Evolutionary conservation across 2,113 vertebrate genomes (phyloP).

Genomic region (Danio rerio): DNA sequence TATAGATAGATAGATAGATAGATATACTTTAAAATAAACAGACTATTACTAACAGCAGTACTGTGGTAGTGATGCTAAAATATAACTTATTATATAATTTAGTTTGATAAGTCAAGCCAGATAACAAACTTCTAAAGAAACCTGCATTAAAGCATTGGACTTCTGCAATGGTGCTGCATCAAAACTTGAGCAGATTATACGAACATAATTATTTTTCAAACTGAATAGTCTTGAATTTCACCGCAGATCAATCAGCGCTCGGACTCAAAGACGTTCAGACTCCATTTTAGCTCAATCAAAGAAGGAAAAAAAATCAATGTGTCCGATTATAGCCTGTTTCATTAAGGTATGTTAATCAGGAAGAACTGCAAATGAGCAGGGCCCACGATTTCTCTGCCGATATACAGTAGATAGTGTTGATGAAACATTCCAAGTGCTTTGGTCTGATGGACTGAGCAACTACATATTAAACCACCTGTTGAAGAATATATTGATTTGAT

Average conservation of each 20-base stretch:
- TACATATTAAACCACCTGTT: neutral
- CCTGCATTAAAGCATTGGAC: too few relatives aligned
- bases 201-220: slow-evolving; percentile 90
- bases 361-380: slow-evolving; percentile 59
- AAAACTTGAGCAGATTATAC: slow-evolving; percentile 59
- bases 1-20: too few relatives aligned
- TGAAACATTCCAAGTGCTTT: slow-evolving; percentile 62
- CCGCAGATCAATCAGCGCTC: slow-evolving; percentile 90
- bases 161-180: neutral
- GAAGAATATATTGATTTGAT: neutral
- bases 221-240: slow-evolving; percentile 87
- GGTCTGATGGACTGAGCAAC: slow-evolving; percentile 70
- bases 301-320: slow-evolving; percentile 91
- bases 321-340: slow-evolving; percentile 89
- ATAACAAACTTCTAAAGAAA: too few relatives aligned
- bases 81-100: too few relatives aligned
- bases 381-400: slow-evolving; percentile 58
- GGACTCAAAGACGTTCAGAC: slow-evolving; percentile 86
- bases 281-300: slow-evolving; percentile 96
- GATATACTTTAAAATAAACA: too few relatives aligned
- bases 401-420: neutral
- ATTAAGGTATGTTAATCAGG: slow-evolving; percentile 88
- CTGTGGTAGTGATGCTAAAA: too few relatives aligned
- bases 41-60: too few relatives aligned
- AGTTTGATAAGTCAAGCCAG: too few relatives aligned